A percentile compares a stretch with the other conserved stretches of the same genome.
Conservation (phyloP, 92 coral and sea anemone species). For the Ricordea florida region DNA sequence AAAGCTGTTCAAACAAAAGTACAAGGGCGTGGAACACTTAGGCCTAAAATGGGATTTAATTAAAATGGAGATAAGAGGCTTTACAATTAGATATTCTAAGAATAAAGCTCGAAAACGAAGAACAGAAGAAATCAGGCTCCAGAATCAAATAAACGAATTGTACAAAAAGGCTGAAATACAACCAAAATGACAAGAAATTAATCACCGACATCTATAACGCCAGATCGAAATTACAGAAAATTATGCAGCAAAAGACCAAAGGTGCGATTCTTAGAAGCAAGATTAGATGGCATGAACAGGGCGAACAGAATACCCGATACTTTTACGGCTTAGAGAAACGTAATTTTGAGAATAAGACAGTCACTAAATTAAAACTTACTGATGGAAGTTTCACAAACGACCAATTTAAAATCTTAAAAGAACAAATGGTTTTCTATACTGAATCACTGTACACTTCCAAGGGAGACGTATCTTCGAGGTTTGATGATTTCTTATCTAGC, state of each 20-base stretch:
- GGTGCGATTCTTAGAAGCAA: constrained; percentile 9
- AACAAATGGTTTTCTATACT: neutral
- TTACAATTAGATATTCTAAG: neutral
- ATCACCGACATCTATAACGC: too few species aligned
- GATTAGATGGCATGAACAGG: constrained; percentile 35
- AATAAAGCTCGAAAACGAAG: neutral
- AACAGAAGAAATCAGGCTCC: neutral
- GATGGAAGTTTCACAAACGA: neutral
- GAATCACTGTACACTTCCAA: constrained; percentile 4
- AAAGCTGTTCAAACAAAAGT: neutral
- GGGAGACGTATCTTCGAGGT: neutral
- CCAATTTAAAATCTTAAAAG: neutral
- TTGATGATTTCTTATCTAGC: neutral
- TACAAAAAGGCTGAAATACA: neutral
- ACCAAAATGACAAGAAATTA: too few species aligned
- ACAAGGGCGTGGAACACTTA: neutral
- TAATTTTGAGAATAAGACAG: neutral
- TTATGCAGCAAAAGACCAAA: constrained; percentile 12
- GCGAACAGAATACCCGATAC: constrained; percentile 26
- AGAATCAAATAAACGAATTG: neutral
- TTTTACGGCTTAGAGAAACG: constrained; percentile 6
- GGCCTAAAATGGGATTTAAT: constrained; percentile 4
- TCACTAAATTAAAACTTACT: neutral
- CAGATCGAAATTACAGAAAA: too few species aligned
- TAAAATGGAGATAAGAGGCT: constrained; percentile 1